Conservation (phyloP, 1,140 invertebrate species). For the Papilio polytes region DNA sequence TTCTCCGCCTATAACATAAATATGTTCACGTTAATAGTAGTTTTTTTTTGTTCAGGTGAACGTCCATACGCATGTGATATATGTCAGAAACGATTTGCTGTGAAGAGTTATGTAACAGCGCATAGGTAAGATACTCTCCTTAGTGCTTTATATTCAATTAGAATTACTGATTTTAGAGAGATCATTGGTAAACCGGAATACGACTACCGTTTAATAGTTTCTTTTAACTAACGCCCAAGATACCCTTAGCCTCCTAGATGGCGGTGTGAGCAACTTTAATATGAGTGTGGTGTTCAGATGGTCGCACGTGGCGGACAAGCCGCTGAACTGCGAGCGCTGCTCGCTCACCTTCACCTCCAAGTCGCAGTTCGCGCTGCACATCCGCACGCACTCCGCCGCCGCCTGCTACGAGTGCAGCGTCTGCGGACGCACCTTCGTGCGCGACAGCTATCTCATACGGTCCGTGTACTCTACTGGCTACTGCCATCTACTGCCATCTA, state of each 20-base stretch:
- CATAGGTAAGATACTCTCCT: slow-evolving; percentile 80
- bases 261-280: too few species aligned
- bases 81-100: slow-evolving; percentile 90
- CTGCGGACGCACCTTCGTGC: slow-evolving; percentile 89
- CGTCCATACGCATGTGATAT: slow-evolving; percentile 90
- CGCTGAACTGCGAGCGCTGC: slow-evolving; percentile 88
- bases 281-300: slow-evolving; percentile 75
- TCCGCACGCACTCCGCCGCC: slow-evolving; percentile 88
- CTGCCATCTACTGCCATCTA: too few species aligned
- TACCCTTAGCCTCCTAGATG: too few species aligned
- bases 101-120: slow-evolving; percentile 90
- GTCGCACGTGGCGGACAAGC: slow-evolving; percentile 90
- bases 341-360: slow-evolving; percentile 89
- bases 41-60: slow-evolving; percentile 79
- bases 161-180: neutral
- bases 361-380: slow-evolving; percentile 89
- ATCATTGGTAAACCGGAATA: neutral
- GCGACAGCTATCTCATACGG: slow-evolving; percentile 90
- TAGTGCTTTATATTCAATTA: neutral
- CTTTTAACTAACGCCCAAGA: too few species aligned
- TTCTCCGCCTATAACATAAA: neutral
- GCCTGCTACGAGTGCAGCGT: slow-evolving; percentile 89
- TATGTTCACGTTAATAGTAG: neutral
- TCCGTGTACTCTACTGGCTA: slow-evolving; percentile 37
- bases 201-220: too few species aligned